Evolutionary conservation across 2,888 invertebrate species (phyloP).

Genomic region (Globia sparganii): DNA sequence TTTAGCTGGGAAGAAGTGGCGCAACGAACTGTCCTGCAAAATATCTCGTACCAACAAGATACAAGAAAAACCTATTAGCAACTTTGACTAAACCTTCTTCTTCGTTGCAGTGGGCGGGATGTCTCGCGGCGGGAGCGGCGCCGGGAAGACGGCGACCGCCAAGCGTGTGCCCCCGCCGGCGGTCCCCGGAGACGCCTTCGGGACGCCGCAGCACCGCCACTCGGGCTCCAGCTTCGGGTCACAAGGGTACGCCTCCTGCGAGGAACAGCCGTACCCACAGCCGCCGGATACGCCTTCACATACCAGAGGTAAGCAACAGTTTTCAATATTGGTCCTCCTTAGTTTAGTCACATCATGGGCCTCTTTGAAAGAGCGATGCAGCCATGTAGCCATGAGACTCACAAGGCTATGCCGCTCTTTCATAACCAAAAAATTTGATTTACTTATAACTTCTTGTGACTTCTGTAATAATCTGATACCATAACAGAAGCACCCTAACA

Average conservation of each 20-base stretch:
- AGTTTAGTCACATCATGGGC: neutral
- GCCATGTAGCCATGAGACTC: neutral
- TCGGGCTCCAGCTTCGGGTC: conserved; percentile 95
- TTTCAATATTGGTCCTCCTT: neutral
- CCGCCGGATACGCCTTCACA: conserved; percentile 91
- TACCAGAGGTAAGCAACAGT: conserved; percentile 84
- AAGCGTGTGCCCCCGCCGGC: conserved; percentile 98
- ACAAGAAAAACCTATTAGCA: neutral
- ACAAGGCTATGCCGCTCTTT: neutral
- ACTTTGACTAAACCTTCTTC: neutral
- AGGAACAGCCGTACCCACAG: conserved; percentile 93
- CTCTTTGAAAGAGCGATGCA: neutral
- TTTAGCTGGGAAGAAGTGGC: neutral
- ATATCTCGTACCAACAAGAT: neutral
- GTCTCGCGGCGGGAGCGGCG: conserved; percentile 93
- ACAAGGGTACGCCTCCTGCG: conserved; percentile 94
- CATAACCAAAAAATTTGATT: neutral
- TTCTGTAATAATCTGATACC: neutral
- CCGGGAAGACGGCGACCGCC: conserved; percentile 95
- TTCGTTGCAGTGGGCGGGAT: conserved; percentile 95
- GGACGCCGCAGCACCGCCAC: conserved; percentile 92
- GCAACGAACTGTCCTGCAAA: neutral
- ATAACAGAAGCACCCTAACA: neutral
- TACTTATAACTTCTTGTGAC: neutral
- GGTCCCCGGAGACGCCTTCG: conserved; percentile 94